Evolutionary conservation across 2,113 vertebrate species (phyloP), one percentile per base, ranked within the genome.

Genomic region (Nestor notabilis): DNA sequence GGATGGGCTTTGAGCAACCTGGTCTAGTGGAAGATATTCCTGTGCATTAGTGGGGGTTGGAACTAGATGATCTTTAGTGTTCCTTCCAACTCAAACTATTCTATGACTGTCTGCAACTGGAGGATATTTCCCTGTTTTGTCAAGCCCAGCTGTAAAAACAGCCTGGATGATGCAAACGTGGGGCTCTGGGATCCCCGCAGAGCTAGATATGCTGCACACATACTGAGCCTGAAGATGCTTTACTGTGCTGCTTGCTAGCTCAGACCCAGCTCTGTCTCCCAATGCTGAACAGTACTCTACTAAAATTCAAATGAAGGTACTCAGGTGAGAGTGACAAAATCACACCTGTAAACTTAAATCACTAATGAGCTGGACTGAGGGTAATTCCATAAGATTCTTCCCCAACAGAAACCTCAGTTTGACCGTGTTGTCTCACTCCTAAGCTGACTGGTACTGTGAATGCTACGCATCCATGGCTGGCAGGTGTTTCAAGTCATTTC

Each of bases 121-220:
- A 75, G 20, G 50, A 4, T 50, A 33, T 24, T n/a, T 37, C 31
- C 61, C 29, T 11, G 7, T 49, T 87, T 71, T 10, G 13, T 37
- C n/a, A 75, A 80, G 44, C 31, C n/a, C 50, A 74, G 87, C 66
- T 80, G 61, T 77, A 50, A 61, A 66, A 78, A 11, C 8, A 61
- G 13, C 4, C 69, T 46, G 28, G 15, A 20, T 25, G 53, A 53
- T 7, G 7, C 0, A 1, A 53, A 39, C 2, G 1, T 5, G 17
- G 9, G 16, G 60, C 23, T 78, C 29, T 19, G 71, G 18, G 23
- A 79, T 31, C 39, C 74, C 56, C 28, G 27, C 35, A 53, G 17
- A 35, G 10, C 8, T 3, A 60, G 55, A 10, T 24, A 18, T 2
- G 15, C 46, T 39, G 46, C 35, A 31, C 19, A 19, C 14, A 3